Percentiles rank a stretch among this genome's conserved stretches.
phyloP scores from a whole-genome alignment of 2,888 invertebrate species.

The Ennomos fuscantarius region DNA sequence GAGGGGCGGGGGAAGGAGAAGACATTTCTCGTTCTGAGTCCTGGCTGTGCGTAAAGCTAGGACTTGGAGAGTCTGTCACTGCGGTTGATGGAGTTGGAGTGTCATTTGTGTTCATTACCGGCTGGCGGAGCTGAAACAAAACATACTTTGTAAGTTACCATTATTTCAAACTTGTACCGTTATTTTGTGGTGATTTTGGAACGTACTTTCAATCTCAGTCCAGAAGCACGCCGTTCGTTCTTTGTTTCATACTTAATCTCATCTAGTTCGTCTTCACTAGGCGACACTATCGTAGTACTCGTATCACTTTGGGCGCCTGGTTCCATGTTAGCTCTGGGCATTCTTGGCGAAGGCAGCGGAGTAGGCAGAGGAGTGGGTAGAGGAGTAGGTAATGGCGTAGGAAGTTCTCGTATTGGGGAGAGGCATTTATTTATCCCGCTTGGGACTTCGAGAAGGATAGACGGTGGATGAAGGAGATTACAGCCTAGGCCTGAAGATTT shows the following conservation, averaged over 20 bases:
- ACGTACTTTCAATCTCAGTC: slow-evolving; percentile 70
- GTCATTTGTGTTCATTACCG: slow-evolving; percentile 59
- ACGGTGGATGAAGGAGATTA: slow-evolving; percentile 89
- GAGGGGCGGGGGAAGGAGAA: slow-evolving; percentile 75
- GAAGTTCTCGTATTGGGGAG: slow-evolving; percentile 91
- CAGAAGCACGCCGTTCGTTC: slow-evolving; percentile 63
- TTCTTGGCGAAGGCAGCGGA: slow-evolving; percentile 83
- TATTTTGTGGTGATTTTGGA: background rate
- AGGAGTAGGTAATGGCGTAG: slow-evolving; percentile 89
- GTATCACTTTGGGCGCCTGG: slow-evolving; percentile 62
- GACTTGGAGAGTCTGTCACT: slow-evolving; percentile 78
- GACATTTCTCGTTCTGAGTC: slow-evolving; percentile 77
- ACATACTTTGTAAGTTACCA: background rate
- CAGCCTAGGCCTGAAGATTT: slow-evolving; percentile 84
- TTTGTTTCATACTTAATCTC: slow-evolving; percentile 67
- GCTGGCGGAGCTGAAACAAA: slow-evolving; percentile 81
- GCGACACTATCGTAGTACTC: slow-evolving; percentile 60
- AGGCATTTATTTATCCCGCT: slow-evolving; percentile 90
- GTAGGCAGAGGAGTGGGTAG: slow-evolving; percentile 87
- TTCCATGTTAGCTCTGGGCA: slow-evolving; percentile 73
- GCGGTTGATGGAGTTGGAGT: slow-evolving; percentile 78
- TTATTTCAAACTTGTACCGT: background rate
- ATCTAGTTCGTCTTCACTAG: slow-evolving; percentile 77
- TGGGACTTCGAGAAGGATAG: slow-evolving; percentile 91
- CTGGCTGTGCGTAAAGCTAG: slow-evolving; percentile 76